phyloP scores from a whole-genome alignment of 2,888 invertebrate genomes.

The Dugesia japonica region DNA sequence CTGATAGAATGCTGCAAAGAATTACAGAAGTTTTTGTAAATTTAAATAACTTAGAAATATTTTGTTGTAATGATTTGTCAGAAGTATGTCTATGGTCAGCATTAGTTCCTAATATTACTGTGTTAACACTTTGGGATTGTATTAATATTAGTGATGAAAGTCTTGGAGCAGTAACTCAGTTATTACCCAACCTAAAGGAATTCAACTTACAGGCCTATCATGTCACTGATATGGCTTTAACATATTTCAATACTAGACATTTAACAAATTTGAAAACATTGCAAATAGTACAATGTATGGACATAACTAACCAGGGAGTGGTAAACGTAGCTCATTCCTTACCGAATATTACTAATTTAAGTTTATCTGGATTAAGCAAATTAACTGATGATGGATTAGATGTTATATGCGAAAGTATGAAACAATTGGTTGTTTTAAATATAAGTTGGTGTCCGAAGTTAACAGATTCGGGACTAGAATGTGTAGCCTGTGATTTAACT shows the following conservation, averaged over 20 bases:
- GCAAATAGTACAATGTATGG: slow-evolving; percentile 83
- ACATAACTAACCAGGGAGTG: slow-evolving; percentile 84
- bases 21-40: slow-evolving; percentile 55
- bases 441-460: slow-evolving; percentile 88
- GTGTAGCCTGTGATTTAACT: slow-evolving; percentile 85
- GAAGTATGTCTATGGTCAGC: slow-evolving; percentile 88
- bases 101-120: slow-evolving; percentile 74
- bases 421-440: slow-evolving; percentile 71
- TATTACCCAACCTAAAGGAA: slow-evolving; percentile 77
- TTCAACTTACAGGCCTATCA: slow-evolving; percentile 82
- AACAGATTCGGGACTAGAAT: slow-evolving; percentile 82
- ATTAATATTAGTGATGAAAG: slow-evolving; percentile 93
- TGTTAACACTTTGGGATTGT: slow-evolving; percentile 79
- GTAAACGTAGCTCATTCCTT: slow-evolving; percentile 85
- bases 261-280: slow-evolving; percentile 72
- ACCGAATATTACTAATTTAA: slow-evolving; percentile 76
- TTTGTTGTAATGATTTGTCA: slow-evolving; percentile 86
- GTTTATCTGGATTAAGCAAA: slow-evolving; percentile 84
- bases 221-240: slow-evolving; percentile 80
- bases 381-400: slow-evolving; percentile 89
- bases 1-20: slow-evolving; percentile 66
- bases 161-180: slow-evolving; percentile 79
- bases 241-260: slow-evolving; percentile 81
- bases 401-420: slow-evolving; percentile 77
- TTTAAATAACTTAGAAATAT: slow-evolving; percentile 73